These are phyloP conservation scores for Drosophila tanythrix DNA, from an alignment of 2,888 invertebrate species.

Conservation along the genomic window DNA sequence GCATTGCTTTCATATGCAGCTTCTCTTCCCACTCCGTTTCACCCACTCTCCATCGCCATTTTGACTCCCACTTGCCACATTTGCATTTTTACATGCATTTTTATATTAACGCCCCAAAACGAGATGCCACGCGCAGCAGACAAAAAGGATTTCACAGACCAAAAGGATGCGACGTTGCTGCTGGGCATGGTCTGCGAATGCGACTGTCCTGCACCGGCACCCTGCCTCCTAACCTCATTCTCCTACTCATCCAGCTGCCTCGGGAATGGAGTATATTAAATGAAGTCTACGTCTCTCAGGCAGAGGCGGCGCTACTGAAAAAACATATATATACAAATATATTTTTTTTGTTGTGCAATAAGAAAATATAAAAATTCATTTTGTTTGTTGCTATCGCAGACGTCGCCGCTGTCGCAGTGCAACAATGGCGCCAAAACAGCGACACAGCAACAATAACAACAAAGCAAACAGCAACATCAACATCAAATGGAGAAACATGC, in stretches of 20 bases:
- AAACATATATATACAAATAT: conserved; percentile 8
- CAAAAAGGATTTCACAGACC: conserved; percentile 71
- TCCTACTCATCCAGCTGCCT: conserved; percentile 13
- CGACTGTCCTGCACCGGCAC: conserved; percentile 50
- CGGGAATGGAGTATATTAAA: conserved; percentile 67
- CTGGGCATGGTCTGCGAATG: conserved; percentile 73
- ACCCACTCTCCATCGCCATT: not conserved
- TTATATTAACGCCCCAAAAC: conserved; percentile 74
- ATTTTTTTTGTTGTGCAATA: conserved; percentile 42
- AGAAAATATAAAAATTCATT: conserved; percentile 80
- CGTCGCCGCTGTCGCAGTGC: conserved; percentile 48
- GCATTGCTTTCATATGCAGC: conserved; percentile 29
- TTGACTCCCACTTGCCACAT: conserved; percentile 41
- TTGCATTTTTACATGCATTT: conserved; percentile 78
- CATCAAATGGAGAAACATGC: conserved; percentile 47
- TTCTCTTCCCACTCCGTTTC: not conserved
- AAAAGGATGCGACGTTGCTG: conserved; percentile 76
- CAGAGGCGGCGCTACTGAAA: conserved; percentile 31
- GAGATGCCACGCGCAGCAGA: conserved; percentile 68
- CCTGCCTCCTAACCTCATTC: conserved; percentile 1
- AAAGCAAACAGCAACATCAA: conserved; percentile 12
- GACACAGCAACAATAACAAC: conserved; percentile 28
- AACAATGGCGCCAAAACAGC: conserved; percentile 77
- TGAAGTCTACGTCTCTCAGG: conserved; percentile 68
- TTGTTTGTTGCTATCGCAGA: conserved; percentile 43